Evolutionary conservation across 2,888 invertebrate species (phyloP), one percentile per base, ranked within the genome.

Genomic region (Drosophila basisetae): DNA sequence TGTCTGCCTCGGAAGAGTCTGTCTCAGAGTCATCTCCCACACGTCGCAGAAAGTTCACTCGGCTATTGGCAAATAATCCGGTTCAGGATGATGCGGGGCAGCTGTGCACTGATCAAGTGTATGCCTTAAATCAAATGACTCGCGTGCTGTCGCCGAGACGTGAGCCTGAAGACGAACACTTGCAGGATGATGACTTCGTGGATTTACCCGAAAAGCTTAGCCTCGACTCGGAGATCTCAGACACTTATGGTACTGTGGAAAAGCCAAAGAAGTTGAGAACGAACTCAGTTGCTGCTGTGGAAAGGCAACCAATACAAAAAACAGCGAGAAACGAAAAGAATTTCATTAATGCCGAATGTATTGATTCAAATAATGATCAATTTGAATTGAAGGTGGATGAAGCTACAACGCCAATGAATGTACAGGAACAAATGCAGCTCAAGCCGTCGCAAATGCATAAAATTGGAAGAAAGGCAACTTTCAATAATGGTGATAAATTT

Each of bases 1-100:
- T 84, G 0, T 86, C 85, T 2, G 60, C 56, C 7, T 80, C 88
- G 2, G 90, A 74, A 53, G 71, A 56, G 18, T 54, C n/a, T 9
- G 33, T 18, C 2, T n/a, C 59, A 0, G 60, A 63, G 1, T 28
- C 47, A 31, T 49, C 49, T 1, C 47, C 54, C 16, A 35, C 6
- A 7, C 55, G 61, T 11, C 82, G 68, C 9, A 62, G 59, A 22
- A 84, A 82, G 31, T 79, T 71, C 4, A 78, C 65, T 1, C 64
- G 79, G 22, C 49, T 78, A 1, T 28, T 53, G n/a, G 67, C 37
- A 10, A 52, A 55, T 2, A 55, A 56, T 2, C 25, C 73, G 10
- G 28, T 18, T 1, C n/a, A 18, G 16, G 13, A 55, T 16, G 30
- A 47, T 37, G 25, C 37, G 4, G 31, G 28, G 4, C 13, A 63